Base-by-base conservation (phyloP, 2,888 invertebrate genomes). In the Pyralis farinalis region DNA sequence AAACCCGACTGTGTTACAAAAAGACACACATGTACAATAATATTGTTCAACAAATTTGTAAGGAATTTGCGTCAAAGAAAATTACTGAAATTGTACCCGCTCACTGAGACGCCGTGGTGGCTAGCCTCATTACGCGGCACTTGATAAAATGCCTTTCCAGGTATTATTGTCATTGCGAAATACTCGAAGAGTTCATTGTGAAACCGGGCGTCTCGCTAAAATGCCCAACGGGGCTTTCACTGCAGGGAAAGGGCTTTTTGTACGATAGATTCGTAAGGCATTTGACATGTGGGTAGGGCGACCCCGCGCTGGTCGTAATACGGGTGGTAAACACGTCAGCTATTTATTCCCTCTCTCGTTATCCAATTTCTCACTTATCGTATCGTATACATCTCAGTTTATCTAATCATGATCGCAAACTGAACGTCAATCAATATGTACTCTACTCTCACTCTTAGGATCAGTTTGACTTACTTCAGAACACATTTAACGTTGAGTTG, bases 141-240 rank as follows among this genome's bases (percentile, higher is more conserved):
- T 60, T 63, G 55, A 61, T 63, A 61, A 63, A 66, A 67, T 65
- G 36, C 52, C 55, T 70, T 68, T 62, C 63, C 64, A 43, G 57
- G 55, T 63, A 67, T 67, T 70, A n/a, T n/a, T 59, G 55, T 56
- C 46, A 65, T 71, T 69, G 60, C 62, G 62, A 66, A 62, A 70
- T 53, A 41, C 34, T 58, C 54, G 55, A 57, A n/a, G 59, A 63
- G 55, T 53, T 58, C 45, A 63, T 69, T 70, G 57, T 58, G 63
- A 70, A 68, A 71, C 58, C 53, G 40, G 54, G 53, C 49, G 50
- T 59, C 61, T 60, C 58, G 49, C 55, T 58, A 63, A 67, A 16
- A 63, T 61, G 53, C 63, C 53, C 52, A 57, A 46, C 44, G 47
- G 25, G 25, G 1, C 7, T 25, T 25, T n/a, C 1, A 2, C 25